phyloP scores from a whole-genome alignment of 2,113 vertebrate species.

The Nannobrachium achirus region DNA sequence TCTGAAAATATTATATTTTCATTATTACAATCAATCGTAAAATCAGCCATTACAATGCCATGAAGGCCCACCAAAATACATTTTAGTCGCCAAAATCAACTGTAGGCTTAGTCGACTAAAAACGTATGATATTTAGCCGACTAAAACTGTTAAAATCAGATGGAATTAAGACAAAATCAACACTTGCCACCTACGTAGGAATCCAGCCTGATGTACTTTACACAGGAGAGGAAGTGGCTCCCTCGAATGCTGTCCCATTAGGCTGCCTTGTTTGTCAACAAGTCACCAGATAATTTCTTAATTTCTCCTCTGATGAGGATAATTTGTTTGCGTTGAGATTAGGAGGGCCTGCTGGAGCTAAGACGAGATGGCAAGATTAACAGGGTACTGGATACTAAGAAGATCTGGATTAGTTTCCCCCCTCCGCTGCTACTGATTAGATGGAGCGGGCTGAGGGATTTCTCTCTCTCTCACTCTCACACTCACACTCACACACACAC shows the following conservation, averaged over 20 bases:
- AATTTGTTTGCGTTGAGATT: constrained; percentile 80
- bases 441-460: constrained; percentile 33
- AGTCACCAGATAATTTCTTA: constrained; percentile 41
- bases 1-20: no score
- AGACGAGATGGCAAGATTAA: constrained; percentile 82
- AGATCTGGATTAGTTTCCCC: constrained; percentile 77
- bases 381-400: constrained; percentile 75
- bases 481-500: constrained; percentile 21
- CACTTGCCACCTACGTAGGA: no score
- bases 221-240: no score
- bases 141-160: no score
- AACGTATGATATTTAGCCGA: no score
- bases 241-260: constrained; percentile 26
- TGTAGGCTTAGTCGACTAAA: no score
- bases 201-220: no score
- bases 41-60: no score
- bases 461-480: constrained; percentile 39
- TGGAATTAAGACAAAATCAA: no score
- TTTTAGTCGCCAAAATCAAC: no score
- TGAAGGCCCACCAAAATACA: no score
- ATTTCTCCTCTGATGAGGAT: constrained; percentile 74
- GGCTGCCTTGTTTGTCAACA: constrained; percentile 33
- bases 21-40: no score
- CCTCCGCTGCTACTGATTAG: constrained; percentile 76
- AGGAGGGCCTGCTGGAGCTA: constrained; percentile 73